These are phyloP conservation scores for Eurystomus glaucurus DNA, from an alignment of 2,797 vertebrate species.

Conservation along the genomic window DNA sequence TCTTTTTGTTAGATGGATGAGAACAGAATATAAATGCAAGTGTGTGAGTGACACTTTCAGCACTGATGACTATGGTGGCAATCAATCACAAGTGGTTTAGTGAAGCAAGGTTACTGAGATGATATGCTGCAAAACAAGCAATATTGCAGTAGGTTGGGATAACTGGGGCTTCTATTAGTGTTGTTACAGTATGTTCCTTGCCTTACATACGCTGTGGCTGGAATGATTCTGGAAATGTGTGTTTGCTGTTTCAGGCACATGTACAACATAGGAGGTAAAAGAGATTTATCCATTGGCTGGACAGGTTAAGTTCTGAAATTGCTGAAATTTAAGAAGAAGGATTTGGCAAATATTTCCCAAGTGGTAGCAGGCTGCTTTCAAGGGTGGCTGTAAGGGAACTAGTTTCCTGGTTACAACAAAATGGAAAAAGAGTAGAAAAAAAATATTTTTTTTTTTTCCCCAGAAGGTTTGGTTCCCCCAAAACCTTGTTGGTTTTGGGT, in stretches of 20 bases:
- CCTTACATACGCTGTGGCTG: background rate
- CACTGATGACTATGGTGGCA: background rate
- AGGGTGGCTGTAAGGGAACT: background rate
- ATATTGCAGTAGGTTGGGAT: background rate
- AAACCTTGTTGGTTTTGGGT: too few species aligned
- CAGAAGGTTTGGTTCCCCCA: background rate
- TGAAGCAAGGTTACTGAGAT: background rate
- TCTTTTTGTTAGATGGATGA: constrained; percentile 47
- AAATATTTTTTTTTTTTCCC: too few species aligned
- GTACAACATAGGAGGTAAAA: background rate
- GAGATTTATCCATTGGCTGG: background rate
- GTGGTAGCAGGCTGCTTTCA: background rate
- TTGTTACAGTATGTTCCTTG: background rate
- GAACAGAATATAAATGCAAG: constrained; percentile 57
- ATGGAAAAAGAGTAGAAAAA: background rate
- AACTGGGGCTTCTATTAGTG: background rate
- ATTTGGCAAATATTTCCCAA: background rate
- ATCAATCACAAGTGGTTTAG: constrained; percentile 41
- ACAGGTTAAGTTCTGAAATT: background rate
- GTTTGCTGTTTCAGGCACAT: background rate
- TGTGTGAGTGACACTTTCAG: constrained; percentile 47
- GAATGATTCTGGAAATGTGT: background rate
- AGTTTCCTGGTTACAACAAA: background rate
- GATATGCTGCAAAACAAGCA: background rate
- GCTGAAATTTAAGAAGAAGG: background rate